Percentiles rank a stretch among this genome's conserved stretches.
Evolutionary conservation across 1,140 invertebrate species (phyloP).

Genomic region (Fragariocoptes setiger): DNA sequence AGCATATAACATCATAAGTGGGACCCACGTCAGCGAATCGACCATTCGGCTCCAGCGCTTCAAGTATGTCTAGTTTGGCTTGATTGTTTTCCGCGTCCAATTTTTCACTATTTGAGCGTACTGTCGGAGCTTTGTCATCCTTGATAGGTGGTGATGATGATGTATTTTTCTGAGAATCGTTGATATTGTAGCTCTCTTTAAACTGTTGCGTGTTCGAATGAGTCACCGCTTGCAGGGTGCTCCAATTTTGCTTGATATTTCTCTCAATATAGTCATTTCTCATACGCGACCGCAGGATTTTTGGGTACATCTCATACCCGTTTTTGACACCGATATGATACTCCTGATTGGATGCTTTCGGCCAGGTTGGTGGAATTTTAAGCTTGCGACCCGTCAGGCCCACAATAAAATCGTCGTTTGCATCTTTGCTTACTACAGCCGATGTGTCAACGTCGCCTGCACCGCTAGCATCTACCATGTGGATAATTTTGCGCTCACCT

Average conservation of each 20-base stretch:
- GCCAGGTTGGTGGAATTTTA: conserved; percentile 49
- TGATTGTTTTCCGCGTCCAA: conserved; percentile 61
- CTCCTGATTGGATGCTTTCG: conserved; percentile 29
- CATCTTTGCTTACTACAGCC: conserved; percentile 34
- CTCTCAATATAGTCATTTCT: conserved; percentile 44
- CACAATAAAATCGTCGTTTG: conserved; percentile 37
- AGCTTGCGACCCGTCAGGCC: conserved; percentile 58
- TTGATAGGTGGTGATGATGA: background rate
- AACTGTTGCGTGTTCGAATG: conserved; percentile 29
- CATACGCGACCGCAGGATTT: conserved; percentile 45
- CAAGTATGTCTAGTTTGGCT: conserved; percentile 45
- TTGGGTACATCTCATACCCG: conserved; percentile 53
- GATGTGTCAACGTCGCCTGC: conserved; percentile 72
- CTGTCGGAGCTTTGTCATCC: background rate
- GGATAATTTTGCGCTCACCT: conserved; percentile 68
- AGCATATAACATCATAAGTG: conserved; percentile 70
- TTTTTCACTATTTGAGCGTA: conserved; percentile 36
- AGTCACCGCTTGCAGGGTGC: conserved; percentile 38
- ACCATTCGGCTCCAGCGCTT: conserved; percentile 44
- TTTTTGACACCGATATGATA: conserved; percentile 41
- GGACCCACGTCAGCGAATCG: conserved; percentile 56
- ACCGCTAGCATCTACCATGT: conserved; percentile 74
- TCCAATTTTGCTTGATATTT: conserved; percentile 49
- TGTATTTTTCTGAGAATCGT: conserved; percentile 16
- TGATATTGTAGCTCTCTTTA: conserved; percentile 17